Percentiles rank a stretch among this genome's conserved stretches.
phyloP scores from a whole-genome alignment of 2,888 invertebrate genomes.

The Rosalia funebris region DNA sequence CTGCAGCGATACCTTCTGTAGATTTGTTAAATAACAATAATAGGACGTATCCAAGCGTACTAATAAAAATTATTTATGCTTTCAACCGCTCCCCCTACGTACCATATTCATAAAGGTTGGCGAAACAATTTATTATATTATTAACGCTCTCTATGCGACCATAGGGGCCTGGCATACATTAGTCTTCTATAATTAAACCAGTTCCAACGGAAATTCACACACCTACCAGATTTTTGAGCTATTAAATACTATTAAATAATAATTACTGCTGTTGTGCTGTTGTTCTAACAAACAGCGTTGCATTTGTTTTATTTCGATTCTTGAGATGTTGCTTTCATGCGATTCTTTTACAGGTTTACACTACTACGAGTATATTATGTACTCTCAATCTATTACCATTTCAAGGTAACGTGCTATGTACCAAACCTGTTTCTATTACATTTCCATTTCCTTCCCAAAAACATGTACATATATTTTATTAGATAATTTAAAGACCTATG shows the following conservation, averaged over 20 bases:
- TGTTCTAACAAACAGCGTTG: constrained; percentile 1
- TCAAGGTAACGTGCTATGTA: no score
- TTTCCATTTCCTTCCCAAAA: no score
- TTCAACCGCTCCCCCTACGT: constrained; percentile 50
- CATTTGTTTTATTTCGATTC: constrained; percentile 4
- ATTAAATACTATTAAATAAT: constrained; percentile 37
- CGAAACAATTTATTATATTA: constrained; percentile 26
- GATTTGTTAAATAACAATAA: constrained; percentile 44
- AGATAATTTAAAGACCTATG: no score
- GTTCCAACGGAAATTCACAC: constrained; percentile 54
- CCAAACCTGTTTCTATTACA: no score
- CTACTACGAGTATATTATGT: no score
- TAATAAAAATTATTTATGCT: constrained; percentile 58
- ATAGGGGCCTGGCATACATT: constrained; percentile 48
- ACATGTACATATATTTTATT: no score
- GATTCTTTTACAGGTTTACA: no score
- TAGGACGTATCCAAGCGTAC: constrained; percentile 54
- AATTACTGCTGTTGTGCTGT: constrained; percentile 1
- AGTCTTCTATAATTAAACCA: constrained; percentile 51
- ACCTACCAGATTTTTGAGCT: constrained; percentile 49
- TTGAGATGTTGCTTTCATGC: no score
- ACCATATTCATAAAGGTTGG: constrained; percentile 23
- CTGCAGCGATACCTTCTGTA: constrained; percentile 24
- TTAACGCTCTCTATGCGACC: constrained; percentile 24
- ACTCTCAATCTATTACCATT: no score